Base-by-base conservation (phyloP, 2,888 invertebrate genomes). In the Sericinus montela region DNA sequence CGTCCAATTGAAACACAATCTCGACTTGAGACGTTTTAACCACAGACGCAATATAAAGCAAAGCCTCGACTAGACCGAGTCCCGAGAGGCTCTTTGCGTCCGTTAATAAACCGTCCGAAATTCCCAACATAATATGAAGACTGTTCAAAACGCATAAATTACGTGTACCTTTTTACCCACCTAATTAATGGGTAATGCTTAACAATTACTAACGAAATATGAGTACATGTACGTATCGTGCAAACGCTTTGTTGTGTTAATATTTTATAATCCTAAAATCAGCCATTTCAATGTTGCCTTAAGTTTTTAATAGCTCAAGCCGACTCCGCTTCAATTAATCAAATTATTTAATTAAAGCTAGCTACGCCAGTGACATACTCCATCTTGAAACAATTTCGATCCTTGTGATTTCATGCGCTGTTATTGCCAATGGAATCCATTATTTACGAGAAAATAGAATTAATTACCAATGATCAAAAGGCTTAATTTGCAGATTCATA, bases 61-160 rank as follows among this genome's bases (percentile, higher is more conserved):
- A 48, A 25, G 58, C 55, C 57, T 54, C 46, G 57, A 63, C 69
- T 67, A 54, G 52, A 53, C 35, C 25, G 60, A 60, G 69, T 60
- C 44, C 37, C 43, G 39, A 38, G 51, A 42, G 52, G 56, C 57
- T 57, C 37, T 56, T 67, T 61, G 64, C 67, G 63, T 70, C 72
- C 65, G 67, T 68, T 74, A 80, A 78, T 78, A 77, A 75, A 62
- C 67, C 62, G 59, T 69, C 70, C 65, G 54, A 14, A 34, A 19
- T 3, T 19, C 5, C 3, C 5, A 19, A 19, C 9, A 29, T 28
- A 14, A 8, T 29, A 40, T 29, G 3, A 23, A n/a, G 15, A 40
- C 14, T 29, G 29, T 14, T 10, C 11, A 25, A 19, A 9, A 10
- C 13, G 7, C 7, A 2, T 36, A 15, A 1, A 9, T n/a, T n/a